Conservation (phyloP, 2,797 vertebrate genomes). For the Sitta carolinensis region DNA sequence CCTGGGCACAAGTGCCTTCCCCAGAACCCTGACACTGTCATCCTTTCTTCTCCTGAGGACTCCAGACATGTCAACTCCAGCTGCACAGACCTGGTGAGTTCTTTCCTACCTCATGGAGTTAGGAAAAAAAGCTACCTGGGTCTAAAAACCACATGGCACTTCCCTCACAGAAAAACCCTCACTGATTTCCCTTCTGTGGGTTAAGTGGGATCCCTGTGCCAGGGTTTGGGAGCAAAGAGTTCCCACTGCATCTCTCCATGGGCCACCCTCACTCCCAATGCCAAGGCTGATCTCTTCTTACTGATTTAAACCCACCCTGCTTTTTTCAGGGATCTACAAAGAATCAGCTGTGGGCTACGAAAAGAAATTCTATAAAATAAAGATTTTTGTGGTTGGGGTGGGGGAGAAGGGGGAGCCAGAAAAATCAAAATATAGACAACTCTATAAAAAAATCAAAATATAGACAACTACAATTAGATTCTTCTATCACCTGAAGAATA, state of each 20-base stretch:
- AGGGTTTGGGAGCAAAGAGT: neutral
- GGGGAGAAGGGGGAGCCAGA: neutral
- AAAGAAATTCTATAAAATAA: neutral
- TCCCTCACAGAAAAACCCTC: neutral
- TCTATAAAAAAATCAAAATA: neutral
- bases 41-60: neutral
- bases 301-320: neutral
- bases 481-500: neutral
- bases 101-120: neutral
- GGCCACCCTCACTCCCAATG: neutral
- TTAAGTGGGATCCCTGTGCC: rapidly evolving
- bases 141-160: neutral
- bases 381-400: neutral
- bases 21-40: neutral
- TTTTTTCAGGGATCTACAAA: neutral
- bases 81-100: neutral
- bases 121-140: neutral
- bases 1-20: neutral
- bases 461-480: neutral
- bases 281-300: neutral
- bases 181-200: neutral
- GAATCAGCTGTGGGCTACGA: neutral
- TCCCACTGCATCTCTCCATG: neutral
- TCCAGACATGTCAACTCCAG: neutral
- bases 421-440: neutral